A percentile compares a stretch with the other conserved stretches of the same genome.
phyloP scores from a whole-genome alignment of 2,797 vertebrate genomes.

The Hydrolagus colliei region DNA sequence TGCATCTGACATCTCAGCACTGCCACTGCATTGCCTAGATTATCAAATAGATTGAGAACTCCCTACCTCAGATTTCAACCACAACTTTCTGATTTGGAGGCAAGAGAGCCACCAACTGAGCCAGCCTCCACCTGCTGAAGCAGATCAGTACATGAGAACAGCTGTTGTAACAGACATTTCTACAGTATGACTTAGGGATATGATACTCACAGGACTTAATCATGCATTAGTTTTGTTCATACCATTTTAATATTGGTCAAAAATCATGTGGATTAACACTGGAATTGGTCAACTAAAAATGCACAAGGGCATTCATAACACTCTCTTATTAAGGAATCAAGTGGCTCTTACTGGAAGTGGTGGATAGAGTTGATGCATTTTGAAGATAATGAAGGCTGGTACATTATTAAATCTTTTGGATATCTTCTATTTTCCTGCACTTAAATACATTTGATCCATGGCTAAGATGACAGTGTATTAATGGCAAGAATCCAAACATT shows the following conservation, averaged over 20 bases:
- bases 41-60: too few relatives aligned
- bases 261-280: background rate
- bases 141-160: background rate
- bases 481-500: too few relatives aligned
- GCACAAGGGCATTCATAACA: background rate
- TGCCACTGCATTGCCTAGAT: too few relatives aligned
- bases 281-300: background rate
- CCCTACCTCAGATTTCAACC: too few relatives aligned
- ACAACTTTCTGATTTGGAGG: too few relatives aligned
- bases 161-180: background rate
- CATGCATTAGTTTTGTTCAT: background rate
- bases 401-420: constrained; percentile 1
- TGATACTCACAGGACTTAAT: background rate
- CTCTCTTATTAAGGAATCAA: background rate
- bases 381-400: too few relatives aligned
- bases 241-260: background rate
- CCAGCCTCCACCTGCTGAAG: background rate
- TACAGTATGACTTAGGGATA: background rate
- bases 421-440: background rate
- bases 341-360: background rate
- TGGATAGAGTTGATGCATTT: constrained; percentile 2
- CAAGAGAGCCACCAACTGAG: too few relatives aligned
- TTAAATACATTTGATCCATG: background rate
- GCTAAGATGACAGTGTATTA: background rate
- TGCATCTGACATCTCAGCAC: too few relatives aligned